Evolutionary conservation across 2,797 vertebrate species (phyloP).

Genomic region (Mustela erminea): DNA sequence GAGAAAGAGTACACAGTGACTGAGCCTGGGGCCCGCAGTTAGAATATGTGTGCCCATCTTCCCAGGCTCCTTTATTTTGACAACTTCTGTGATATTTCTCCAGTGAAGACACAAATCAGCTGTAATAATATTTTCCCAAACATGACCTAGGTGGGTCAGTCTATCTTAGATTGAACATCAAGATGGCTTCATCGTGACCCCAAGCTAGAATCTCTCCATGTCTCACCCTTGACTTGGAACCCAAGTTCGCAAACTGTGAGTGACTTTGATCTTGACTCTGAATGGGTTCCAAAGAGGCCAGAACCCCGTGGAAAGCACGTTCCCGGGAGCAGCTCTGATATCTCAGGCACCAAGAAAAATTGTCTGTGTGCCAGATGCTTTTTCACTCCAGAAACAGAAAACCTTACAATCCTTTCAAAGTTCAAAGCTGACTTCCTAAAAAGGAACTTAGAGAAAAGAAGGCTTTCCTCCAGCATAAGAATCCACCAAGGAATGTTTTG

Average conservation of each 20-base stretch:
- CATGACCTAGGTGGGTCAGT: background rate
- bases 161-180: background rate
- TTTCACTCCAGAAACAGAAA: conserved; percentile 57
- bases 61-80: background rate
- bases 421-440: conserved; percentile 68
- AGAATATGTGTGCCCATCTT: background rate
- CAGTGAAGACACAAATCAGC: background rate
- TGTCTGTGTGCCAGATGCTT: background rate
- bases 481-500: conserved; percentile 19
- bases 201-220: background rate
- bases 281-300: background rate
- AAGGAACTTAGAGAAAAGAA: background rate
- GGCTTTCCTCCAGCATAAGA: background rate
- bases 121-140: background rate
- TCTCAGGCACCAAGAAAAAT: background rate
- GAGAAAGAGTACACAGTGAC: background rate
- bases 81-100: background rate
- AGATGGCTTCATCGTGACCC: background rate
- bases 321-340: background rate
- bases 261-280: background rate
- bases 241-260: background rate
- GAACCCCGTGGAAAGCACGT: background rate
- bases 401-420: background rate
- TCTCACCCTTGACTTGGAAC: background rate
- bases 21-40: background rate